Conservation (phyloP, 2,113 vertebrate genomes). For the Neoarius graeffei region DNA sequence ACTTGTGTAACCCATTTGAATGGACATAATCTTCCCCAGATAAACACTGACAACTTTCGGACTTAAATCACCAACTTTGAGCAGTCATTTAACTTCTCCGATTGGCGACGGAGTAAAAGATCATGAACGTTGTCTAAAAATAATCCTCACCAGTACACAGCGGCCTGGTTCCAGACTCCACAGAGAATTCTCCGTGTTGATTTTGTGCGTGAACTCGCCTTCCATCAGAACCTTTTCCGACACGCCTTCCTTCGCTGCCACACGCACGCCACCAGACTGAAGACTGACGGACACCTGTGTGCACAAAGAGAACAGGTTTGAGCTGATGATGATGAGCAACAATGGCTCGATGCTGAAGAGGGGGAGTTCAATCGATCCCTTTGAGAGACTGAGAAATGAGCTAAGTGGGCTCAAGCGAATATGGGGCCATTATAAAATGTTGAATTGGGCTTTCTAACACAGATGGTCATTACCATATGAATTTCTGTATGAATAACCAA, state of each 20-base stretch:
- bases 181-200: conserved; percentile 90
- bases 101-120: neutral
- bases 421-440: neutral
- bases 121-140: neutral
- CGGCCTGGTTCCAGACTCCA: conserved; percentile 93
- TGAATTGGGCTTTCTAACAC: neutral
- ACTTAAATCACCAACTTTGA: neutral
- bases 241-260: conserved; percentile 76
- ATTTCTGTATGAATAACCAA: neutral
- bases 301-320: neutral
- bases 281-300: conserved; percentile 83
- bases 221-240: conserved; percentile 82
- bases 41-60: neutral
- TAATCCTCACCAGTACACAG: conserved; percentile 82
- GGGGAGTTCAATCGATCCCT: neutral
- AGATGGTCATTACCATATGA: neutral
- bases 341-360: neutral
- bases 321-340: neutral
- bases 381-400: neutral
- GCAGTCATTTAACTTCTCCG: neutral
- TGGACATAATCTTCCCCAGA: neutral
- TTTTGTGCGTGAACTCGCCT: conserved; percentile 88
- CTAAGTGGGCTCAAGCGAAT: neutral
- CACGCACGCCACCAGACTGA: conserved; percentile 72
- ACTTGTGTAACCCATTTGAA: neutral